A percentile compares a stretch with the other conserved stretches of the same genome.
Evolutionary conservation across 2,113 vertebrate genomes (phyloP).

Genomic region (Bombycilla garrulus): DNA sequence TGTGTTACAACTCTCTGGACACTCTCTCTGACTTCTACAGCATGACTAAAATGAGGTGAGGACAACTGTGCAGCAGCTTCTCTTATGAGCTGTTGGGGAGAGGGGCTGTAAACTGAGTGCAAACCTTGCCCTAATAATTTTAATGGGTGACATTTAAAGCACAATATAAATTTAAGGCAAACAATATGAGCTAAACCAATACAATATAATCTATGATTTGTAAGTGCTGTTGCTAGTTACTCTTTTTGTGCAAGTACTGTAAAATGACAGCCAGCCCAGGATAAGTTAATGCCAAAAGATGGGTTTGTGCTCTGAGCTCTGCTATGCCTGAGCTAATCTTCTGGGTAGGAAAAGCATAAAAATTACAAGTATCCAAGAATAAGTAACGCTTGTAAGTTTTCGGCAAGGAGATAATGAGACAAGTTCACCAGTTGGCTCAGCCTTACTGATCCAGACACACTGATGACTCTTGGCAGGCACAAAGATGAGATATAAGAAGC

Average conservation of each 20-base stretch:
- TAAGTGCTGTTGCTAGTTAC: slow-evolving; percentile 52
- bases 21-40: background rate
- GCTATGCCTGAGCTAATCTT: slow-evolving; percentile 65
- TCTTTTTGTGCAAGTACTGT: slow-evolving; percentile 64
- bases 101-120: slow-evolving; percentile 29
- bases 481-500: background rate
- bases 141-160: slow-evolving; percentile 49
- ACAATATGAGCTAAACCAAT: slow-evolving; percentile 41
- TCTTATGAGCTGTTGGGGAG: background rate
- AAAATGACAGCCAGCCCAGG: slow-evolving; percentile 65
- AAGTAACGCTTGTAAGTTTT: slow-evolving; percentile 56
- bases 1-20: background rate
- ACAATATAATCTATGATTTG: slow-evolving; percentile 46
- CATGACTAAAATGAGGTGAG: background rate
- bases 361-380: slow-evolving; percentile 65
- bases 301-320: slow-evolving; percentile 55
- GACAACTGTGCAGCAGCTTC: background rate
- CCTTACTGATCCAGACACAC: slow-evolving; percentile 22
- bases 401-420: slow-evolving; percentile 55
- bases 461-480: background rate
- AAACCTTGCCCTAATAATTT: slow-evolving; percentile 37
- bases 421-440: slow-evolving; percentile 58
- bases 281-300: slow-evolving; percentile 63
- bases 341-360: slow-evolving; percentile 61
- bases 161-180: slow-evolving; percentile 55